phyloP scores from a whole-genome alignment of 2,113 vertebrate species.

The Scartelaos histophorus region DNA sequence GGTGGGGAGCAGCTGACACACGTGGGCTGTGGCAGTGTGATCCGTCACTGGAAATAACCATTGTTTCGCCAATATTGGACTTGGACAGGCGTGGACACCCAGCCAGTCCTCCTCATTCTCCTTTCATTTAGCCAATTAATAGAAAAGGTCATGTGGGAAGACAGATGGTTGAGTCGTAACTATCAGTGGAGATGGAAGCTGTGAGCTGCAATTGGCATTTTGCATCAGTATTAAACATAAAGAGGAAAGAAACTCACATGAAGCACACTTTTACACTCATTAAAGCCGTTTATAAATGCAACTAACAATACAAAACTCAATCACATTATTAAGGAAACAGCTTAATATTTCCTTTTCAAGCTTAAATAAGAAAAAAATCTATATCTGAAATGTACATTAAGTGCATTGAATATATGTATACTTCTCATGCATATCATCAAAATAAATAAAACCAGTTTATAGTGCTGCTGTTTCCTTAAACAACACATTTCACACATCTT shows the following conservation, averaged over 20 bases:
- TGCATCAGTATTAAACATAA: conserved; percentile 35
- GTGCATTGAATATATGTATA: too few species aligned
- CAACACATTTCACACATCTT: too few species aligned
- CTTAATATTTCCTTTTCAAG: too few species aligned
- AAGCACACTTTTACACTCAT: conserved; percentile 20
- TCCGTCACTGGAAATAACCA: conserved; percentile 71
- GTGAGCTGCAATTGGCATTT: conserved; percentile 68
- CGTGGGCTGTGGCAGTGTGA: conserved; percentile 25
- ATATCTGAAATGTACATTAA: too few species aligned
- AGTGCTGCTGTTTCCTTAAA: too few species aligned
- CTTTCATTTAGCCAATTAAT: conserved; percentile 73
- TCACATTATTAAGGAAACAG: too few species aligned
- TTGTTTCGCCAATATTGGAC: conserved; percentile 63
- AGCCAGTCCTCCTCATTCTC: conserved; percentile 62
- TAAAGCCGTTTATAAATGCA: background rate
- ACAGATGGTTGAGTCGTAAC: conserved; percentile 68
- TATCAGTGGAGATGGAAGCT: conserved; percentile 47
- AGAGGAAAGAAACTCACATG: conserved; percentile 23
- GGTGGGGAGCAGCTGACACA: conserved; percentile 75
- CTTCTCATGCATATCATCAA: too few species aligned
- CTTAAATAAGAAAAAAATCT: too few species aligned
- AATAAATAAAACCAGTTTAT: too few species aligned
- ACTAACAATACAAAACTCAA: too few species aligned
- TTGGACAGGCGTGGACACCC: conserved; percentile 60
- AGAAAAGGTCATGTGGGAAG: conserved; percentile 75